Evolutionary conservation across 2,888 invertebrate species (phyloP), one percentile per base, ranked within the genome.

Genomic region (Ethmia dodecea): DNA sequence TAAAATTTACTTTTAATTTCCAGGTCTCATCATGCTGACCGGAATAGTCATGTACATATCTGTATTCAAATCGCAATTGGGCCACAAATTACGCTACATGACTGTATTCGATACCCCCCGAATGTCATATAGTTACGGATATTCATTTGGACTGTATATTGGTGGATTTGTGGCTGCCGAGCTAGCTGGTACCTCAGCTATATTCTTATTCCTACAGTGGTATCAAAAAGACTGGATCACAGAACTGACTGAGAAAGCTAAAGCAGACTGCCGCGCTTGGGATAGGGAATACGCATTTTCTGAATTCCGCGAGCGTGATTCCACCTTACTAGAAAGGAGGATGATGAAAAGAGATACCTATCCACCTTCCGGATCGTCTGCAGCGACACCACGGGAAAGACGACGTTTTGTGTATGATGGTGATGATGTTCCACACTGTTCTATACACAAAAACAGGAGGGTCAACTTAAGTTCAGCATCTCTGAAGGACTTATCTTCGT

Each of bases 11-110:
- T 18, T 5, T 27, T 34, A 24, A 2, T 28, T 88, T 88, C 33
- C 86, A 96, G 96, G 96, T 70, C 88, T 96, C 45, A 88, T 95
- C 49, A 95, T 96, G 94, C 89, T 96, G 55, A 93, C 94, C 52
- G 96, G 95, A 31, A 90, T 96, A 72, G 94, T 96, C 61, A 94
- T 96, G 89, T 96, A 96, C 89, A 95, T 96, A 86, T 95, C 96
- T 37, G 92, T 95, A 60, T 93, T 96, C 72, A 96, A 96, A 78
- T 93, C 95, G 6, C 96, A 96, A 89, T 90, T 96, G 28, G 95
- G 95, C 28, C 92, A 93, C 60, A 96, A 96, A 76, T 86, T 96
- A 39, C 89, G 94, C 42, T 92, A 95, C 40, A 90, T 92, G 63
- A 93, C 94, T 12, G 89, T 92, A 33, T 89, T 93, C 40, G 91